Conservation (phyloP, 2,888 invertebrate species). For the Rhopalosiphum nymphaeae region DNA sequence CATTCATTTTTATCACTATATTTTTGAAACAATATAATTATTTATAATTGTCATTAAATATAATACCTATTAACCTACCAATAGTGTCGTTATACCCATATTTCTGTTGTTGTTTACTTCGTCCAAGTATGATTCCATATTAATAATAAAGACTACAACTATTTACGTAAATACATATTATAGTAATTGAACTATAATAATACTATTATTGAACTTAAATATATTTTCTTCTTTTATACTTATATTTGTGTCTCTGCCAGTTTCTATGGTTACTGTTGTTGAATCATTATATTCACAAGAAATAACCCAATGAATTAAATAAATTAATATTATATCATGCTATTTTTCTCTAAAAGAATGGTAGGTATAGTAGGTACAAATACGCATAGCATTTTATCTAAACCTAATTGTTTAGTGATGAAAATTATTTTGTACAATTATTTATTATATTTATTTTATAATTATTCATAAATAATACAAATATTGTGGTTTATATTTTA, state of each 20-base stretch:
- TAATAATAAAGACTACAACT: background rate
- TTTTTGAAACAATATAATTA: background rate
- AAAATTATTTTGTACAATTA: background rate
- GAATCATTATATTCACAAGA: background rate
- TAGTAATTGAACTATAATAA: background rate
- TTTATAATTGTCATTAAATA: background rate
- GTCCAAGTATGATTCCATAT: conserved; percentile 50
- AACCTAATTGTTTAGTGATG: background rate
- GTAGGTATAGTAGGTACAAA: background rate
- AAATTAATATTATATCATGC: background rate
- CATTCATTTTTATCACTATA: background rate
- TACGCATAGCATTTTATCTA: background rate
- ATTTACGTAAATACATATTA: background rate
- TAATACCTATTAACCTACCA: conserved; percentile 27
- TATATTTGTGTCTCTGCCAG: background rate
- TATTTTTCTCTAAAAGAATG: background rate
- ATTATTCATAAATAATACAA: background rate
- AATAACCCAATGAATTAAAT: background rate
- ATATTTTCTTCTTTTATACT: background rate
- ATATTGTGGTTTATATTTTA: background rate
- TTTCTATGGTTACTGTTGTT: conserved; percentile 1
- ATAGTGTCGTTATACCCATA: conserved; percentile 52
- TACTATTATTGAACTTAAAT: background rate
- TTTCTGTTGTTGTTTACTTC: conserved; percentile 56
- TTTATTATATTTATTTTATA: background rate